phyloP scores from a whole-genome alignment of 2,888 invertebrate genomes.

The Microctonus hyperodae region DNA sequence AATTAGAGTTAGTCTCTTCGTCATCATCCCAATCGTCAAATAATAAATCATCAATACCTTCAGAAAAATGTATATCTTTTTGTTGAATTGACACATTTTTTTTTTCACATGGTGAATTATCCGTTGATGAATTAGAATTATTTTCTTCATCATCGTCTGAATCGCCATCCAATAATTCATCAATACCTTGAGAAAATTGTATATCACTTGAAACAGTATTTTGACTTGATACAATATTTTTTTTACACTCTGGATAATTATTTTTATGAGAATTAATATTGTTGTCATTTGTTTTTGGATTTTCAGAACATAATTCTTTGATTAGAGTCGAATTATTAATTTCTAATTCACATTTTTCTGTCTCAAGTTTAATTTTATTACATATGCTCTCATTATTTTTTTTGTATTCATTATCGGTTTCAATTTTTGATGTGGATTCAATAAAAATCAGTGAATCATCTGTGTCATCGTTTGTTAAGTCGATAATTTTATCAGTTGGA shows the following conservation, averaged over 20 bases:
- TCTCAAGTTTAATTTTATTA: not conserved
- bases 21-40: not conserved
- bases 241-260: not conserved
- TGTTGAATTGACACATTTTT: not conserved
- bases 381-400: not conserved
- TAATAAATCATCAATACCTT: not conserved
- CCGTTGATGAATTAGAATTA: not conserved
- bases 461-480: not conserved
- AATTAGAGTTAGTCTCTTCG: not conserved
- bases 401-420: not conserved
- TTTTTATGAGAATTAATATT: not conserved
- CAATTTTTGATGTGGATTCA: not conserved
- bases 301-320: conserved; percentile 11
- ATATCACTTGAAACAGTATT: too few species aligned
- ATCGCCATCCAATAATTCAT: not conserved
- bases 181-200: not conserved
- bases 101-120: not conserved
- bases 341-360: not conserved
- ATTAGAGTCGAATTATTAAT: not conserved
- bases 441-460: not conserved
- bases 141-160: not conserved
- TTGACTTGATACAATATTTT: not conserved
- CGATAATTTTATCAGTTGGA: not conserved
- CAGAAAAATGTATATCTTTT: not conserved
- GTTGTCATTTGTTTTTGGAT: not conserved